These are phyloP conservation scores for Artemisiospiza belli DNA, from an alignment of 2,113 vertebrate species.

Conservation along the genomic window DNA sequence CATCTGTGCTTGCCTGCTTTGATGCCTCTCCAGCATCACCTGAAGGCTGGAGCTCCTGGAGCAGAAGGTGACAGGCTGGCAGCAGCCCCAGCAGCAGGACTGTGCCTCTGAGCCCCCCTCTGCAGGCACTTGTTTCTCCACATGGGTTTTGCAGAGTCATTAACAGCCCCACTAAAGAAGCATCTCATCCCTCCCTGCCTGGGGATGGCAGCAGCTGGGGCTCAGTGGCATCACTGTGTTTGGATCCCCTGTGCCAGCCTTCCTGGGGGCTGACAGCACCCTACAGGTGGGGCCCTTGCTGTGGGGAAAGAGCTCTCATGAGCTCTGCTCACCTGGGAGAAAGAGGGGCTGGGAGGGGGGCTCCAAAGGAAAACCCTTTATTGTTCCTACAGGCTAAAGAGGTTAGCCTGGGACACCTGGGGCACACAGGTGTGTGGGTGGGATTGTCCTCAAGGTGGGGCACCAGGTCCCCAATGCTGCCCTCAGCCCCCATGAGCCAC, in stretches of 20 bases:
- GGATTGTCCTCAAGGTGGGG: neutral
- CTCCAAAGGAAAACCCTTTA: neutral
- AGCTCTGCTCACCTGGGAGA: neutral
- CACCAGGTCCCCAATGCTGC: neutral
- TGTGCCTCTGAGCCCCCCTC: neutral
- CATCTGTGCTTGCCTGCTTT: neutral
- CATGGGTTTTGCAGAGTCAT: neutral
- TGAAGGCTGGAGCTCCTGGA: neutral
- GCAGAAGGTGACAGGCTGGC: neutral
- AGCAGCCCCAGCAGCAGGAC: neutral
- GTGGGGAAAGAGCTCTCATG: neutral
- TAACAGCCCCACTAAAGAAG: neutral
- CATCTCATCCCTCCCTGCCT: neutral
- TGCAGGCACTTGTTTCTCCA: neutral
- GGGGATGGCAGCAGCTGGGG: neutral
- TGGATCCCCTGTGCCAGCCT: neutral
- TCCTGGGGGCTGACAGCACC: neutral
- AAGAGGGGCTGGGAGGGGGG: neutral
- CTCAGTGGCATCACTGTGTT: neutral
- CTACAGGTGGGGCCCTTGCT: neutral
- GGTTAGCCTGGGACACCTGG: neutral
- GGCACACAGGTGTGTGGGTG: neutral
- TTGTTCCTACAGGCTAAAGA: neutral
- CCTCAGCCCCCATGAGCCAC: rapidly evolving
- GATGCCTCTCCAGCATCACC: neutral